phyloP scores from a whole-genome alignment of 1,140 invertebrate genomes.

The Centruroides sculpturatus region DNA sequence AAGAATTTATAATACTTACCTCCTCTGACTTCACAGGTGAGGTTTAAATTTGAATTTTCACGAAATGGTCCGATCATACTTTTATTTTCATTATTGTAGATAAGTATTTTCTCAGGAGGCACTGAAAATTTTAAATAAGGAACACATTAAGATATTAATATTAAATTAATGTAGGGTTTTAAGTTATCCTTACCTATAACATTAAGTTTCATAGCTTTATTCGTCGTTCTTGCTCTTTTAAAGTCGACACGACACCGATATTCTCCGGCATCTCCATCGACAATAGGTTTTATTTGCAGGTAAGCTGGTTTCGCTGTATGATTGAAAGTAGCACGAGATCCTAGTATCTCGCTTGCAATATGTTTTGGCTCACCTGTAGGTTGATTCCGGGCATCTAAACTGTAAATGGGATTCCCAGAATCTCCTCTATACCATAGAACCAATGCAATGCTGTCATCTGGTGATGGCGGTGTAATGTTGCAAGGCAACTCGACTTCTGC shows the following conservation, averaged over 20 bases:
- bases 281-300: constrained; percentile 60
- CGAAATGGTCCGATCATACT: constrained; percentile 55
- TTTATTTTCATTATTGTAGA: background rate
- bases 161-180: too few relatives aligned
- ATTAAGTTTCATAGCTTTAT: constrained; percentile 73
- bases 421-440: constrained; percentile 77
- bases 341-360: constrained; percentile 11
- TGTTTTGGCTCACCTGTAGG: constrained; percentile 14
- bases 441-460: constrained; percentile 71
- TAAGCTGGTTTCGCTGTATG: constrained; percentile 38
- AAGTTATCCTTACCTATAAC: constrained; percentile 59
- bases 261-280: constrained; percentile 64
- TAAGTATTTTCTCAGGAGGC: constrained; percentile 2
- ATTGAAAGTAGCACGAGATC: constrained; percentile 12
- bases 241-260: constrained; percentile 78
- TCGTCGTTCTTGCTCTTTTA: constrained; percentile 71
- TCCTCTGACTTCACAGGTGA: constrained; percentile 73
- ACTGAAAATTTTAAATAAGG: constrained; percentile 4
- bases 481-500: constrained; percentile 42
- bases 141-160: background rate
- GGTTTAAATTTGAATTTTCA: constrained; percentile 62
- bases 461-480: constrained; percentile 53
- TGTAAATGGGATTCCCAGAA: constrained; percentile 63
- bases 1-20: constrained; percentile 41
- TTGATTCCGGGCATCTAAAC: constrained; percentile 16